Evolutionary conservation across 64 coral and sea anemone species (phyloP).

Genomic region (Montipora sp.): DNA sequence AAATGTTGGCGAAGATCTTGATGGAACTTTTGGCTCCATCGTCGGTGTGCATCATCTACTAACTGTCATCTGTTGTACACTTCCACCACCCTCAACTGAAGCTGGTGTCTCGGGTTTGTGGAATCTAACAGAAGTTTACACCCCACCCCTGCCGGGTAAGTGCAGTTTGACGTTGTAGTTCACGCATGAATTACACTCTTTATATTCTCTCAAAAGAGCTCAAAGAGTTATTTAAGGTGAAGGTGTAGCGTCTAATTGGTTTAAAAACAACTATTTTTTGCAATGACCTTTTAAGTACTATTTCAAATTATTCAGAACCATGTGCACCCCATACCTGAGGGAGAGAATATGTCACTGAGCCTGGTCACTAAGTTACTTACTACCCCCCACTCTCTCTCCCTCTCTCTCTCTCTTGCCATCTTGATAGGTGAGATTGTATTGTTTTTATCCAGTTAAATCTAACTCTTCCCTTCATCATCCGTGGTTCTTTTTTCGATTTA

Average conservation of each 20-base stretch:
- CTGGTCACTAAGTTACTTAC: slow-evolving; percentile 15
- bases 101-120: neutral
- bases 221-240: too few species aligned
- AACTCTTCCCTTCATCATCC: neutral
- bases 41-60: slow-evolving; percentile 73
- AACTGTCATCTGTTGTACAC: slow-evolving; percentile 28
- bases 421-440: neutral
- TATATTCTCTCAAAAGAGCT: neutral
- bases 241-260: too few species aligned
- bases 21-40: slow-evolving; percentile 95
- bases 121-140: neutral
- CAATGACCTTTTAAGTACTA: neutral
- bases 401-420: neutral
- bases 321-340: neutral
- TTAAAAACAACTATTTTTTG: neutral
- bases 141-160: neutral
- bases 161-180: neutral
- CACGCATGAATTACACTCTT: neutral
- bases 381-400: neutral
- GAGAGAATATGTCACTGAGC: neutral
- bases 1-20: slow-evolving; percentile 99
- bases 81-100: neutral
- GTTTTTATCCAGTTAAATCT: neutral
- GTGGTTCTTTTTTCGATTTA: neutral
- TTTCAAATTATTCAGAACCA: neutral